phyloP scores from a whole-genome alignment of 2,113 vertebrate genomes.

The Pleuronectes platessa region DNA sequence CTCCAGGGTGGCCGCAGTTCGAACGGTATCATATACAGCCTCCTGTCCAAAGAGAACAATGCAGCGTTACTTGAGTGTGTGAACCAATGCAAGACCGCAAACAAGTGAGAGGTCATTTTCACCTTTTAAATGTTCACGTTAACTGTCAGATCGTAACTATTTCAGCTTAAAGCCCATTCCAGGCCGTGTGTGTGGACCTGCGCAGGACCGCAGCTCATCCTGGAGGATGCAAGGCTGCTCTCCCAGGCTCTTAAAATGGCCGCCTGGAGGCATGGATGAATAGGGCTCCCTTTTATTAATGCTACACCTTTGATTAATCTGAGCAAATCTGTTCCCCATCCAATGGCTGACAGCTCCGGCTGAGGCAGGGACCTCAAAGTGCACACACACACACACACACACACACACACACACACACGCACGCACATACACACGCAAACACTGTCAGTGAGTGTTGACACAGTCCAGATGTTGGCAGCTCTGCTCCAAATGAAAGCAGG shows the following conservation, averaged over 20 bases:
- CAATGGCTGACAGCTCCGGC: conserved; percentile 74
- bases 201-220: conserved; percentile 41
- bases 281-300: conserved; percentile 75
- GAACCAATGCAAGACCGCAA: background rate
- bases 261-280: conserved; percentile 60
- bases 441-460: conserved; percentile 81
- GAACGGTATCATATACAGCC: conserved; percentile 2
- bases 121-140: background rate
- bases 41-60: conserved; percentile 15
- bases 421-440: conserved; percentile 36
- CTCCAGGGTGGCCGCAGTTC: conserved; percentile 16
- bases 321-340: conserved; percentile 82
- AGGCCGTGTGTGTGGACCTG: conserved; percentile 8
- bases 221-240: conserved; percentile 46
- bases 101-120: background rate
- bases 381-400: conserved; percentile 23
- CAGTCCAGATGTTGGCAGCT: conserved; percentile 87
- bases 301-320: conserved; percentile 84
- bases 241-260: conserved; percentile 66
- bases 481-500: conserved; percentile 83
- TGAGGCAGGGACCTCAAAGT: conserved; percentile 54
- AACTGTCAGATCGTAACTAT: background rate
- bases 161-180: background rate
- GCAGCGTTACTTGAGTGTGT: background rate
- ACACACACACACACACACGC: conserved; percentile 22